A percentile compares a stretch with the other conserved stretches of the same genome.
Conservation (phyloP, 2,113 vertebrate species). For the Panurus biarmicus region DNA sequence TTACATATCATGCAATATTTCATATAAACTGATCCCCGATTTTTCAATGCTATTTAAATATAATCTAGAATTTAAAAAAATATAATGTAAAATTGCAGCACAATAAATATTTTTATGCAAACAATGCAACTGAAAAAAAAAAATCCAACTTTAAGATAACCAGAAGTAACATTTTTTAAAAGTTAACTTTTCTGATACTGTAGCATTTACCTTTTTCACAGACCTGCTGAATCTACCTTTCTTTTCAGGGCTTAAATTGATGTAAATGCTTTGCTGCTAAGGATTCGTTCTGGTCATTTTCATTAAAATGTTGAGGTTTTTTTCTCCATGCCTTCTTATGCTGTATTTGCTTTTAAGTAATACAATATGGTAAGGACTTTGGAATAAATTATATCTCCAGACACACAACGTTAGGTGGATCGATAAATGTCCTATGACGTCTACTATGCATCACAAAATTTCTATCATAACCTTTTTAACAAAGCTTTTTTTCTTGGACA, state of each 20-base stretch:
- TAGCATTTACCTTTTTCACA: neutral
- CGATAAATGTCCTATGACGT: slow-evolving; percentile 67
- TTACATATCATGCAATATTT: neutral
- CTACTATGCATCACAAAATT: slow-evolving; percentile 64
- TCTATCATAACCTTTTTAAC: slow-evolving; percentile 66
- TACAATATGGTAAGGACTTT: slow-evolving; percentile 72
- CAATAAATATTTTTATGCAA: neutral
- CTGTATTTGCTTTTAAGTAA: slow-evolving; percentile 68
- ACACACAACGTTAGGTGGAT: slow-evolving; percentile 45
- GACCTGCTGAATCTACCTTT: slow-evolving; percentile 20
- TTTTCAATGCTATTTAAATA: neutral
- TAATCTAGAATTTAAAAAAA: neutral
- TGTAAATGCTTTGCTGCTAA: slow-evolving; percentile 68
- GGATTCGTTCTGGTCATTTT: slow-evolving; percentile 77
- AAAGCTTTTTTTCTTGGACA: slow-evolving; percentile 65
- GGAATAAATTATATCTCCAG: slow-evolving; percentile 65
- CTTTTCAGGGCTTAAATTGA: slow-evolving; percentile 58
- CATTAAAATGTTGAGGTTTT: slow-evolving; percentile 65
- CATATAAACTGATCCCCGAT: neutral
- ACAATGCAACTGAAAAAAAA: neutral
- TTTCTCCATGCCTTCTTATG: slow-evolving; percentile 50
- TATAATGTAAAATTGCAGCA: neutral
- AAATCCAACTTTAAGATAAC: neutral
- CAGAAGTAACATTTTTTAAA: neutral
- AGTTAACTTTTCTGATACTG: neutral